Evolutionary conservation across 2,797 vertebrate genomes (phyloP), one percentile per base, ranked within the genome.

Genomic region (Heteromormyrus szaboi): DNA sequence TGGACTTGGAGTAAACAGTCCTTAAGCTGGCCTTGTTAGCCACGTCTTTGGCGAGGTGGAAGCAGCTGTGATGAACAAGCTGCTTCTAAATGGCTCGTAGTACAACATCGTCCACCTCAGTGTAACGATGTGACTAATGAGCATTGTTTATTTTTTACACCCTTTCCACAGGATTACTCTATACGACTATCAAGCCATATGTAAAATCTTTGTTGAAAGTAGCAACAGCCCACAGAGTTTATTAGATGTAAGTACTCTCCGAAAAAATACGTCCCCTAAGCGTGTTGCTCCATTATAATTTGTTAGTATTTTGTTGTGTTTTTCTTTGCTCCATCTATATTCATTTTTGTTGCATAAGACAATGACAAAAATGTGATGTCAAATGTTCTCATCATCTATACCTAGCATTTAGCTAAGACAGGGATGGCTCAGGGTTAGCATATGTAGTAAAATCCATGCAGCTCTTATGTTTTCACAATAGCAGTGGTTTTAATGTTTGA

Each of bases 101-200:
- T 46, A 22, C 19, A 44, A 81, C 41, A 46, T 46, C 7, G 41
- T 79, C 17, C 72, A n/a, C 76, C 76, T 46, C 41, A 81, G 37
- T n/a, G 76, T 44, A 79, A 44, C 37, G 2, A 79, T n/a, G 37
- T 44, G 37, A 46, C 76, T 81, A 46, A 81, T 46, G 41, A 81
- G 76, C 2, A 46, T 46, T 81, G 19, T 81, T 46, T 46, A 44
- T 81, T 81, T 81, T 79, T 46, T 81, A 44, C 29, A 72, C 41
- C 41, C 91, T 92, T 91, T 93, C 90, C 90, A 91, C 46, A 99
- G 98, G 95, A 97, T 99, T 93, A 98, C 96, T 0, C 95, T 99
- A 87, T 99, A 98, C 92, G 98, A 99, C 94, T 99, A 99, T 94
- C 98, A 99, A 93, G 98, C 98, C 90, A 95, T 98, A 92, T 99